Evolutionary conservation across 2,888 invertebrate genomes (phyloP).

Genomic region (Bembecia ichneumoniformis): DNA sequence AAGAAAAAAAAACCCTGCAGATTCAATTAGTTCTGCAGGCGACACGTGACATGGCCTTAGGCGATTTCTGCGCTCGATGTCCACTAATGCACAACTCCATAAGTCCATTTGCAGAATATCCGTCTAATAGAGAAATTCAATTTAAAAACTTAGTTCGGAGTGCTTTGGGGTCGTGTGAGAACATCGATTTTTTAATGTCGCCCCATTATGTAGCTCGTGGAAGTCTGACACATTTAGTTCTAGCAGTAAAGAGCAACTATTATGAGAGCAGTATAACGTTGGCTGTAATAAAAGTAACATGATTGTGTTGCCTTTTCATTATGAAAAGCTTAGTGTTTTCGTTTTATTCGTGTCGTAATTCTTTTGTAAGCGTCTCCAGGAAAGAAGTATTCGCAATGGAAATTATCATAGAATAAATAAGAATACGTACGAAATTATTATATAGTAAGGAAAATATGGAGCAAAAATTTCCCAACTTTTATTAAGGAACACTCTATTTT

Average conservation of each 20-base stretch:
- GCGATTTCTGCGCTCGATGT: slow-evolving; percentile 29
- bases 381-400: too few species aligned
- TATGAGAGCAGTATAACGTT: not conserved
- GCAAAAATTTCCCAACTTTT: too few species aligned
- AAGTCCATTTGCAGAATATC: slow-evolving; percentile 43
- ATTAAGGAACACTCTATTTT: too few species aligned
- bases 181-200: slow-evolving; percentile 23
- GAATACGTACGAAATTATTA: too few species aligned
- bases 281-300: not conserved
- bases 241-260: not conserved
- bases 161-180: slow-evolving; percentile 5
- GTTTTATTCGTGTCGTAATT: too few species aligned
- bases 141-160: slow-evolving; percentile 30
- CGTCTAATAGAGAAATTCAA: slow-evolving; percentile 44
- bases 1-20: not conserved
- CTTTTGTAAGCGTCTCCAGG: too few species aligned
- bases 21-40: slow-evolving; percentile 23
- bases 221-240: not conserved
- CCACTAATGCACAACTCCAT: slow-evolving; percentile 42
- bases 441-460: too few species aligned
- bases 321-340: too few species aligned
- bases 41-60: slow-evolving; percentile 29
- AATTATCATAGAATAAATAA: too few species aligned
- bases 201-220: slow-evolving; percentile 5
- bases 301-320: too few species aligned